Base-by-base conservation (phyloP, 2,113 vertebrate species). In the Rousettus leschenaultii region DNA sequence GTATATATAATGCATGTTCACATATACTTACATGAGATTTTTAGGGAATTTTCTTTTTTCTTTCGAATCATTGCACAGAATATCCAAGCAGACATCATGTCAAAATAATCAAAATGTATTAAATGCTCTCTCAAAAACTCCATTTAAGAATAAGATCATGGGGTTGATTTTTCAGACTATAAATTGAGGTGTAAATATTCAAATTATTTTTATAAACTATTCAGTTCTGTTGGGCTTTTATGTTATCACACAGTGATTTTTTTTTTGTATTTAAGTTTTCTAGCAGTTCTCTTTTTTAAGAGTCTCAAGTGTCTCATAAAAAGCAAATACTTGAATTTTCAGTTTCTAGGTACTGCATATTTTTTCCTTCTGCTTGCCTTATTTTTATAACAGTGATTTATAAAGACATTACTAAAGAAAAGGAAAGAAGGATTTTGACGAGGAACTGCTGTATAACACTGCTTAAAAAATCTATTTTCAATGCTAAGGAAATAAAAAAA, bases 381-480 rank as follows among this genome's bases (percentile, higher is more conserved):
- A 98, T 99, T 99, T 99, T 99, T 99, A 98, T 97, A 98, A 96
- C 97, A 43, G 96, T 99, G 98, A 99, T 99, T 99, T 99, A 99
- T 99, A 98, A 98, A 98, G 98, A 97, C 98, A 96, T 96, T 97
- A 95, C 96, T 73, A 98, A 98, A 98, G 98, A 95, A 97, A 98
- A 97, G 95, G 96, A 98, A 98, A 98, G 92, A 95, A 97, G 90
- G 97, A 97, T 90, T 97, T 98, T 95, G 95, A 94, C 95, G 75
- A 93, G 95, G 89, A 97, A 96, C 78, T 89, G 95, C 93, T 92
- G 45, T 93, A 97, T 98, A 98, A 98, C 94, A 86, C 96, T 96
- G 91, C 97, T 95, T 97, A 97, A 95, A 98, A 98, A 98, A 97
- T 94, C 95, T 95, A 94, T 95, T 96, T 97, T 88, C 89, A 97